Conservation (phyloP, 2,797 vertebrate species). For the Scarus forsteni region DNA sequence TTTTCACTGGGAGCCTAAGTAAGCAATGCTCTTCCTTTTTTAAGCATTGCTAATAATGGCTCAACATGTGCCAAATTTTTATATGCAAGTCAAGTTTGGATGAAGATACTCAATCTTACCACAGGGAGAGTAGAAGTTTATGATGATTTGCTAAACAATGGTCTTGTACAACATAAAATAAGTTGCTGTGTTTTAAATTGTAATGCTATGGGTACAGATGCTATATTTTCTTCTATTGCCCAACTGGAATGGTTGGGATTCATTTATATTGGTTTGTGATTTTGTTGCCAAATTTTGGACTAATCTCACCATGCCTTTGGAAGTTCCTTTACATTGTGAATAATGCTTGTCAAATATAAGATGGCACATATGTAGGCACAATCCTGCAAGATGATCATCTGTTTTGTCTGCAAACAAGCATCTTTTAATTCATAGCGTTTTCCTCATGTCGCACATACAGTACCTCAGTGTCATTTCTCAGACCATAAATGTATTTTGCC, state of each 20-base stretch:
- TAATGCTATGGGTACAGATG: not conserved
- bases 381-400: not conserved
- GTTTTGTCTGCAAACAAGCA: not conserved
- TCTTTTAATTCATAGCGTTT: slow-evolving; percentile 27
- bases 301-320: slow-evolving; percentile 7
- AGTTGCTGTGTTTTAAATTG: slow-evolving; percentile 32
- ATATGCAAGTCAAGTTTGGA: slow-evolving; percentile 17
- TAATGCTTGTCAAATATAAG: not conserved
- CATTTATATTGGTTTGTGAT: not conserved
- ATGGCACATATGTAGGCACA: slow-evolving; percentile 14
- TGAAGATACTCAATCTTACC: slow-evolving; percentile 13
- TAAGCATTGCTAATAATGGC: slow-evolving; percentile 8
- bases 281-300: not conserved
- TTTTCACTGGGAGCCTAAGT: too few species aligned
- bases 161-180: slow-evolving; percentile 16
- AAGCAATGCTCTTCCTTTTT: not conserved
- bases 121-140: slow-evolving; percentile 6
- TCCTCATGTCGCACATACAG: slow-evolving; percentile 31
- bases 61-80: slow-evolving; percentile 38
- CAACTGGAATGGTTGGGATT: not conserved
- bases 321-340: not conserved
- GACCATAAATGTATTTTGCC: slow-evolving; percentile 16
- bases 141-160: slow-evolving; percentile 3
- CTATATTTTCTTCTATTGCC: not conserved
- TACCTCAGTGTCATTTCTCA: slow-evolving; percentile 51